Evolutionary conservation across 2,888 invertebrate species (phyloP).

Genomic region (Drosophila kambysellisi): DNA sequence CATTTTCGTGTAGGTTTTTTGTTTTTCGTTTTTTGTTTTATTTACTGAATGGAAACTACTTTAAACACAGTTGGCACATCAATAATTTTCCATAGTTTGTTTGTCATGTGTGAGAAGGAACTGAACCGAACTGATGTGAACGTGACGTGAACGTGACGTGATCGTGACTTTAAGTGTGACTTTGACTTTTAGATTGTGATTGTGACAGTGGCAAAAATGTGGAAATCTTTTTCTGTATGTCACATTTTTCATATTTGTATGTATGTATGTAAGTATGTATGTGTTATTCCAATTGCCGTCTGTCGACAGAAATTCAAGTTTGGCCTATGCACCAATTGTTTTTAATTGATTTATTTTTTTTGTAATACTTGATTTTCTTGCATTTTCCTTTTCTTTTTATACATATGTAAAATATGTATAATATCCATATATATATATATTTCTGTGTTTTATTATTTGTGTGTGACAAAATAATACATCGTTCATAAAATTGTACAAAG

Average conservation of each 20-base stretch:
- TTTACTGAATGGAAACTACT: slow-evolving; percentile 49
- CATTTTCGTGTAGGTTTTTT: slow-evolving; percentile 54
- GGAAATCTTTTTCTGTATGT: slow-evolving; percentile 31
- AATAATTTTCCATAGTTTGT: slow-evolving; percentile 50
- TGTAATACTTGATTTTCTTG: slow-evolving; percentile 1
- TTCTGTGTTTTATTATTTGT: slow-evolving; percentile 18
- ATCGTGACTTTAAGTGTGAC: slow-evolving; percentile 3
- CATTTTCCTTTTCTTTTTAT: background rate
- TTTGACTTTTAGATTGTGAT: slow-evolving; percentile 4
- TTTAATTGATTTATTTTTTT: slow-evolving; percentile 17
- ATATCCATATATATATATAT: slow-evolving; percentile 16
- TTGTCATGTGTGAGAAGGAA: slow-evolving; percentile 56
- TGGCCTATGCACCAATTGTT: slow-evolving; percentile 36
- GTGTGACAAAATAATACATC: slow-evolving; percentile 54
- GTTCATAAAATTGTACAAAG: slow-evolving; percentile 75
- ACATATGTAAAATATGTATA: slow-evolving; percentile 23
- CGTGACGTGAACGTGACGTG: slow-evolving; percentile 35
- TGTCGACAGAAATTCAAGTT: slow-evolving; percentile 22
- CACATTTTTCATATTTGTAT: slow-evolving; percentile 40
- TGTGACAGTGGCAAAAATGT: slow-evolving; percentile 22
- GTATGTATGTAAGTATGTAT: slow-evolving; percentile 10
- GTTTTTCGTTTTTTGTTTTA: slow-evolving; percentile 35
- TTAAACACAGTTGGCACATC: slow-evolving; percentile 79
- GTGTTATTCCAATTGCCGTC: background rate
- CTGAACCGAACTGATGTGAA: slow-evolving; percentile 62